Evolutionary conservation across 2,888 invertebrate species (phyloP).

Genomic region (Agapostemon virescens): DNA sequence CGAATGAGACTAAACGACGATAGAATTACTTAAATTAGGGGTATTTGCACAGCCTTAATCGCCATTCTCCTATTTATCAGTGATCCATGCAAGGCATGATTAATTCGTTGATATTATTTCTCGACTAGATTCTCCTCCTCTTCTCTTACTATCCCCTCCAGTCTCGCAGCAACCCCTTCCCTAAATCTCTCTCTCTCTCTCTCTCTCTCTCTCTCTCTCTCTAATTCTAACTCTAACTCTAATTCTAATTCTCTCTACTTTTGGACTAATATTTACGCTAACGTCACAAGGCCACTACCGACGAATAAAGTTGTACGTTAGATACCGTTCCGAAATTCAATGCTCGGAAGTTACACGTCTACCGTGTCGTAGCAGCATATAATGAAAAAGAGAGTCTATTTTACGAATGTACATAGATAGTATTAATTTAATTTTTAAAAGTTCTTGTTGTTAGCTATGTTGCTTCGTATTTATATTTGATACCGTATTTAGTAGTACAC

Average conservation of each 20-base stretch:
- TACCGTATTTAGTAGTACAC: conserved; percentile 15
- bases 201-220: neutral
- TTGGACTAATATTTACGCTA: conserved; percentile 36
- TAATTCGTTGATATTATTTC: neutral
- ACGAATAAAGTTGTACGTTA: conserved; percentile 16
- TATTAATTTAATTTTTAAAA: conserved; percentile 46
- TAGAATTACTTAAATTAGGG: conserved; percentile 18
- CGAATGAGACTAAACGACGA: conserved; percentile 1
- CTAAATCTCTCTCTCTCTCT: neutral
- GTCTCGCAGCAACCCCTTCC: neutral
- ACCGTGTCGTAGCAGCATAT: conserved; percentile 8
- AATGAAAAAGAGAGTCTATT: conserved; percentile 21
- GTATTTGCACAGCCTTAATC: conserved; percentile 9
- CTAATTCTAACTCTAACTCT: neutral
- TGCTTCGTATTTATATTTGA: conserved; percentile 53
- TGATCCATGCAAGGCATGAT: neutral
- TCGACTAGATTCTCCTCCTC: neutral
- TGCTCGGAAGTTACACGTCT: neutral
- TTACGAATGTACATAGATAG: conserved; percentile 46
- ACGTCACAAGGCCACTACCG: conserved; percentile 3
- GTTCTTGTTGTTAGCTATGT: conserved; percentile 47
- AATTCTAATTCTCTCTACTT: neutral
- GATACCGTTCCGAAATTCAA: conserved; percentile 3
- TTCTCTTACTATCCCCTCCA: neutral
- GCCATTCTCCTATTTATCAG: conserved; percentile 1